Percentiles rank a stretch among this genome's conserved stretches.
These are phyloP conservation scores for Cebidichthys violaceus DNA, from an alignment of 2,113 vertebrate genomes.

Conservation along the genomic window DNA sequence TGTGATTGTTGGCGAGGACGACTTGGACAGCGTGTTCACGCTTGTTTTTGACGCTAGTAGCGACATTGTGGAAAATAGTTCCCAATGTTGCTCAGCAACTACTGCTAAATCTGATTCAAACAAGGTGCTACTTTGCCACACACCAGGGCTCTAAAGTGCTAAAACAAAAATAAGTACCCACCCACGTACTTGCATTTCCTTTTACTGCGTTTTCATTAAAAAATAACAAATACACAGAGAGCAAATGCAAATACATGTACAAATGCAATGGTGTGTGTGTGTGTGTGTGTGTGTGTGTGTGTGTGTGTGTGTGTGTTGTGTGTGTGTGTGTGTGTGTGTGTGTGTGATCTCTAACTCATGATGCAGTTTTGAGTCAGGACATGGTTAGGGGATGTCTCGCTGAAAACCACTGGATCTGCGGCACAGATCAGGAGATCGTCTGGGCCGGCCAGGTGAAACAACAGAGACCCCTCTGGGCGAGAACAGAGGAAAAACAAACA, in stretches of 20 bases:
- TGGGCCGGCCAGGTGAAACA: constrained; percentile 39
- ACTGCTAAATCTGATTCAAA: neutral
- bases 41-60: neutral
- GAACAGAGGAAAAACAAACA: constrained; percentile 48
- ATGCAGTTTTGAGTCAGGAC: constrained; percentile 15
- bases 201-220: neutral
- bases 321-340: no score
- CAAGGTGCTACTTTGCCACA: neutral
- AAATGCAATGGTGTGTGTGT: no score
- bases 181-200: neutral
- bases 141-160: neutral
- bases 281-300: no score
- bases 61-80: constrained; percentile 5
- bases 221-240: neutral
- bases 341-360: neutral
- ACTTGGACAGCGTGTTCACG: neutral
- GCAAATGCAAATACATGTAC: no score
- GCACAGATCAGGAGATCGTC: neutral
- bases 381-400: neutral
- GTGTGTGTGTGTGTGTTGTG: no score
- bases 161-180: neutral
- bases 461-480: constrained; percentile 39
- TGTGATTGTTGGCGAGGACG: neutral
- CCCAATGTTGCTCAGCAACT: constrained; percentile 29
- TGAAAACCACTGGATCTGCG: constrained; percentile 20